Conservation (phyloP, 1,140 invertebrate species). For the Monochamus saltuarius region DNA sequence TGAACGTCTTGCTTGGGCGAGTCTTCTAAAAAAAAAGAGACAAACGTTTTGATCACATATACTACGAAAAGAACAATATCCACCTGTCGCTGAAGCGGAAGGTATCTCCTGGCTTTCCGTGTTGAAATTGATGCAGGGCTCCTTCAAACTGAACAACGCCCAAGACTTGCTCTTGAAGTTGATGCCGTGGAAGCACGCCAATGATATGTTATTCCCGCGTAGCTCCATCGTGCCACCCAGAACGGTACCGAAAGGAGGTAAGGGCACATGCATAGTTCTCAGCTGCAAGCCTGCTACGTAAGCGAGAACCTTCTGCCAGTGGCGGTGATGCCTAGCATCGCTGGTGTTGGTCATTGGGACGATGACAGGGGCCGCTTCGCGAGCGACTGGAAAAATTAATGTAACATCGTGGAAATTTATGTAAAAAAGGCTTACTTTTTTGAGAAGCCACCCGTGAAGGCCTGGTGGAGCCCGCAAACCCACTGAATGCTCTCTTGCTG, state of each 20-base stretch:
- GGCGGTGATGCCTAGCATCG: slow-evolving; percentile 80
- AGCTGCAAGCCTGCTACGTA: slow-evolving; percentile 75
- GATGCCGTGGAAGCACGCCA: slow-evolving; percentile 96
- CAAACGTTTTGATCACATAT: slow-evolving; percentile 8
- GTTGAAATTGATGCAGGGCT: slow-evolving; percentile 92
- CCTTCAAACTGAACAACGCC: slow-evolving; percentile 92
- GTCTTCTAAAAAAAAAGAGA: slow-evolving; percentile 32
- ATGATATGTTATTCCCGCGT: slow-evolving; percentile 86
- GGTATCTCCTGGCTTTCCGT: slow-evolving; percentile 89
- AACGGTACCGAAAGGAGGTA: slow-evolving; percentile 74
- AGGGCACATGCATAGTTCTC: slow-evolving; percentile 65
- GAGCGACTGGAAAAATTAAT: background rate
- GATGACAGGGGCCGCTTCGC: slow-evolving; percentile 6
- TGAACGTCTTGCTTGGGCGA: slow-evolving; percentile 60
- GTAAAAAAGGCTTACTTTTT: slow-evolving; percentile 43
- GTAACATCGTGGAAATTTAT: background rate
- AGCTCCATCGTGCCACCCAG: slow-evolving; percentile 92
- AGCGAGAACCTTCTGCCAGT: slow-evolving; percentile 83
- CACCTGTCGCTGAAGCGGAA: slow-evolving; percentile 64
- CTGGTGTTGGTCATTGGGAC: slow-evolving; percentile 42
- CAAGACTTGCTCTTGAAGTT: slow-evolving; percentile 97
- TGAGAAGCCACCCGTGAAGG: slow-evolving; percentile 41
- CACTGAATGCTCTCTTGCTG: slow-evolving; percentile 82
- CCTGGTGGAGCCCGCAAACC: slow-evolving; percentile 40
- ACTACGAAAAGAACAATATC: slow-evolving; percentile 9